A percentile compares a stretch with the other conserved stretches of the same genome.
These are phyloP conservation scores for Asbolus verrucosus DNA, from an alignment of 1,140 invertebrate species.

Conservation along the genomic window DNA sequence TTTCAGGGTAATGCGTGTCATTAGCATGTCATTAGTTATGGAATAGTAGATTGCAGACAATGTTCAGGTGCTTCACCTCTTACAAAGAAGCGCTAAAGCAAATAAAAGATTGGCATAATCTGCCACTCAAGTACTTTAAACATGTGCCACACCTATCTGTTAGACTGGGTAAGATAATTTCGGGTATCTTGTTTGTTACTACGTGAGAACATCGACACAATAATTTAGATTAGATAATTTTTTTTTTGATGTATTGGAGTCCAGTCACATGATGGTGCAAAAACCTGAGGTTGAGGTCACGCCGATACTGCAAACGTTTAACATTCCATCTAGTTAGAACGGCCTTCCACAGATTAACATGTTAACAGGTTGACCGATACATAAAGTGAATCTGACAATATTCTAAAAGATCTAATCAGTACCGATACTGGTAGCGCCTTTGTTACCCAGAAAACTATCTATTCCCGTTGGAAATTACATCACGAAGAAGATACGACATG, in stretches of 20 bases:
- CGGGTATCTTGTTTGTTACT: slow-evolving; percentile 23
- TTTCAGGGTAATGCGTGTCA: too few relatives aligned
- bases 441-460: neutral
- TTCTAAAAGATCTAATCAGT: neutral
- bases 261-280: slow-evolving; percentile 21
- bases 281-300: slow-evolving; percentile 31
- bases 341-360: too few relatives aligned
- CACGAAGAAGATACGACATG: slow-evolving; percentile 10
- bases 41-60: too few relatives aligned
- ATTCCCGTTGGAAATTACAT: slow-evolving; percentile 29
- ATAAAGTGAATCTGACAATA: neutral
- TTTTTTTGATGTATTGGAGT: too few relatives aligned
- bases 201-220: slow-evolving; percentile 34
- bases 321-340: too few relatives aligned
- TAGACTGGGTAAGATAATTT: slow-evolving; percentile 22
- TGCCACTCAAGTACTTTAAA: neutral
- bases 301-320: neutral
- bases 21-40: too few relatives aligned
- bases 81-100: slow-evolving; percentile 6
- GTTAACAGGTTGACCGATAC: too few relatives aligned
- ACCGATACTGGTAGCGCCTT: neutral
- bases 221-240: slow-evolving; percentile 35
- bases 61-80: neutral
- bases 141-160: slow-evolving; percentile 28
- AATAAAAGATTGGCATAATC: neutral